Evolutionary conservation across 2,113 vertebrate species (phyloP), one percentile per base, ranked within the genome.

Genomic region (Muscicapa adusta): DNA sequence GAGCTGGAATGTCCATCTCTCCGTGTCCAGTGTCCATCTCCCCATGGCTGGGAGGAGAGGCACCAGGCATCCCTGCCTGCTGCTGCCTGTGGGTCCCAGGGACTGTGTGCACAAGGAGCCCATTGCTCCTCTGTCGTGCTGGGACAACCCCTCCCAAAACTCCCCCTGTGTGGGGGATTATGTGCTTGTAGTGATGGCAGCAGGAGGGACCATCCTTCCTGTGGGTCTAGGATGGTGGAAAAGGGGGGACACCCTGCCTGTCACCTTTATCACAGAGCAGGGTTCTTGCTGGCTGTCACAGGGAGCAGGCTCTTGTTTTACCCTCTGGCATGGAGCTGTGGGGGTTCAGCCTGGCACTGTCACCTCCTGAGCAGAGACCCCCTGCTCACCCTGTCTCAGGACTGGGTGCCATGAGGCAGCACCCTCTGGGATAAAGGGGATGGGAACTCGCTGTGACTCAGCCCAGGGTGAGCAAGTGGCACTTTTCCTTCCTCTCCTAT

Each of bases 71-170:
- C 73, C 42, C 87, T 77, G 54, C 40, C 43, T 38, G 53, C 73
- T 24, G 18, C 82, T 56, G 75, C 36, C 67, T 1, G 6, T 2
- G 61, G 62, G 75, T 53, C 28, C 38, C 6, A 4, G 63, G 77
- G 38, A 45, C 7, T 8, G 13, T 28, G 77, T 14, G 7, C 9
- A 29, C 1, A 18, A 24, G 77, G 68, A 77, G 42, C 58, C 19
- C 2, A 0, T 7, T 3, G 5, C 8, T 63, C 22, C 20, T 43
- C 6, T 7, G 8, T 10, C 10, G 36, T 18, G 66, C 43, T 0
- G 4, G 87, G 31, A 56, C 72, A 23, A 2, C 26, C 72, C 40
- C 12, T 85, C 34, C n/a, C 1, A 1, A 34, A 34, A 20, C 56
- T 92, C 22, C 20, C 18, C 1, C 47, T 48, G 23, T 48, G 47